Conservation (phyloP, 2,113 vertebrate genomes). For the Plecturocebus donacophilus region DNA sequence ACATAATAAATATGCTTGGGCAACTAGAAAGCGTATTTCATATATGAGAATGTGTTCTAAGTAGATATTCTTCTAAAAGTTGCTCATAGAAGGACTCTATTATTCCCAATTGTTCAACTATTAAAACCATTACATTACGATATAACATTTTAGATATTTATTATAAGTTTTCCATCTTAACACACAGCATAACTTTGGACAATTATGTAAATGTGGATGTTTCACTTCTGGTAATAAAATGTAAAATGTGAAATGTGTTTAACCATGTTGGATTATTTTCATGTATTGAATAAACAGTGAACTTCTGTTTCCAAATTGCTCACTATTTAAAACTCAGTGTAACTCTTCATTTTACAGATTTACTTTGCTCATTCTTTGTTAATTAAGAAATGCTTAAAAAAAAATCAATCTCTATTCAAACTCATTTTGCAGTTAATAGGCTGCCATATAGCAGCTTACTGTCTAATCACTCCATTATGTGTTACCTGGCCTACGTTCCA, state of each 20-base stretch:
- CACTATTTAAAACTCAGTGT: neutral
- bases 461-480: neutral
- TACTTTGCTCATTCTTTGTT: slow-evolving; percentile 17
- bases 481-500: neutral
- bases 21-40: neutral
- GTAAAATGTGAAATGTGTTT: neutral
- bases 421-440: slow-evolving; percentile 29
- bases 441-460: neutral
- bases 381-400: slow-evolving; percentile 23
- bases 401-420: slow-evolving; percentile 33
- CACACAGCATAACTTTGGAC: neutral
- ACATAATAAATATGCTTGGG: neutral
- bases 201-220: neutral
- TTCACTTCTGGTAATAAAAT: neutral
- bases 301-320: neutral
- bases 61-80: neutral
- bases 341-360: neutral
- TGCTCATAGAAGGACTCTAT: neutral
- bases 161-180: neutral
- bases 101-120: neutral
- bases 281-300: neutral
- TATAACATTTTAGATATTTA: neutral
- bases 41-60: neutral
- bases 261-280: neutral
- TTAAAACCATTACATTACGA: neutral